Base-by-base conservation (phyloP, 2,797 vertebrate genomes). In the Carduelis carduelis region DNA sequence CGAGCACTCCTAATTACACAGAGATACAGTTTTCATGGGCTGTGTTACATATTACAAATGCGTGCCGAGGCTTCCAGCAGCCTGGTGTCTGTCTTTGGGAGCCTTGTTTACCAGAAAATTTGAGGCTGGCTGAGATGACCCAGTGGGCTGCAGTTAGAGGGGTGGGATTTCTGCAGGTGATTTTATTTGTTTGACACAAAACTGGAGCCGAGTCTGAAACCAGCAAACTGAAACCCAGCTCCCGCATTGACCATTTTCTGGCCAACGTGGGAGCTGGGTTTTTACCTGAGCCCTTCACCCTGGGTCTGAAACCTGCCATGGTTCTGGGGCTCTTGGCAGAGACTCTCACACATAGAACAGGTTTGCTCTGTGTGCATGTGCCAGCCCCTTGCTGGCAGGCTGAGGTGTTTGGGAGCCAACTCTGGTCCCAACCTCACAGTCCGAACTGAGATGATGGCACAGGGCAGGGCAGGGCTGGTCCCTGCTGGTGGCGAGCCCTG, bases 1-100 rank as follows among this genome's bases (percentile, higher is more conserved):
- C 87, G 92, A 97, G 90, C 75, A 16, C 95, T 97, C 84, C 89
- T 97, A 97, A 97, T 97, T 96, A 94, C 44, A 89, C 39, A 22
- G 76, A 94, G 87, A 79, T 86, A 83, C 0, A 87, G 82, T 76
- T 91, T 97, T 93, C 53, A 63, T 95, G 23, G 0, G 3, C 83
- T n/a, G 60, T 1, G 6, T 82, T 92, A 41, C 87, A 53, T 85
- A 79, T 71, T 76, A 35, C 41, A 18, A 63, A 50, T 6, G 61
- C 71, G 52, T 10, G 12, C 86, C 66, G 66, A 69, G 46, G 27
- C 70, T 72, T 71, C 63, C 75, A 90, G 69, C 83, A 91, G 87
- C 16, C 28, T 28, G 34, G 47, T 83, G 76, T 68, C 84, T 92
- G 28, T 76, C 94, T 65, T 64, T 50, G 24, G 8, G 35, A 9